Evolutionary conservation across 2,113 vertebrate genomes (phyloP).

Genomic region (Scopus umbretta): DNA sequence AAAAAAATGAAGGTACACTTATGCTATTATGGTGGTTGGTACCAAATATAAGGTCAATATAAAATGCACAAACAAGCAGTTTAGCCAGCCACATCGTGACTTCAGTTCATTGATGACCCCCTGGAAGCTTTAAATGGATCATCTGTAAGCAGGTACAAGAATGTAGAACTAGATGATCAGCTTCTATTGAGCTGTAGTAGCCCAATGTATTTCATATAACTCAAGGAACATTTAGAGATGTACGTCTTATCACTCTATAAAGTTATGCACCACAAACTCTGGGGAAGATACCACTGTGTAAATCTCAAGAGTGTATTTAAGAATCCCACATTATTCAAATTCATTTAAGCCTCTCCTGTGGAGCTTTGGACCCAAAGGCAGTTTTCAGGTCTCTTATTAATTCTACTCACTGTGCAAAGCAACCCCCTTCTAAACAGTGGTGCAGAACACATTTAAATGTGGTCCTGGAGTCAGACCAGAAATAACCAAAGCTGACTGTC

Average conservation of each 20-base stretch:
- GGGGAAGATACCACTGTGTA: neutral
- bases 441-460: neutral
- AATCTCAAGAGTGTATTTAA: neutral
- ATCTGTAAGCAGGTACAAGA: neutral
- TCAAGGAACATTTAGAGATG: neutral
- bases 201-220: neutral
- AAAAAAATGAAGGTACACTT: neutral
- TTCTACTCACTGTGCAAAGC: neutral
- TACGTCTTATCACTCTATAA: neutral
- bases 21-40: neutral
- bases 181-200: neutral
- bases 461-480: neutral
- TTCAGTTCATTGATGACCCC: neutral
- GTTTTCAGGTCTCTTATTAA: neutral
- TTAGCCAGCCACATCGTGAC: neutral
- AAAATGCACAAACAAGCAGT: neutral
- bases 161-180: neutral
- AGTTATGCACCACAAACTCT: neutral
- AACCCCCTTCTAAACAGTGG: neutral
- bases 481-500: neutral
- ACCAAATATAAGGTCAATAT: neutral
- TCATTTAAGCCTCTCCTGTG: neutral
- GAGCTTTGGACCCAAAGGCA: neutral
- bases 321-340: neutral
- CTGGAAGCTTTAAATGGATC: neutral